These are phyloP conservation scores for Rapana venosa DNA, from an alignment of 2,888 invertebrate genomes.

Conservation along the genomic window DNA sequence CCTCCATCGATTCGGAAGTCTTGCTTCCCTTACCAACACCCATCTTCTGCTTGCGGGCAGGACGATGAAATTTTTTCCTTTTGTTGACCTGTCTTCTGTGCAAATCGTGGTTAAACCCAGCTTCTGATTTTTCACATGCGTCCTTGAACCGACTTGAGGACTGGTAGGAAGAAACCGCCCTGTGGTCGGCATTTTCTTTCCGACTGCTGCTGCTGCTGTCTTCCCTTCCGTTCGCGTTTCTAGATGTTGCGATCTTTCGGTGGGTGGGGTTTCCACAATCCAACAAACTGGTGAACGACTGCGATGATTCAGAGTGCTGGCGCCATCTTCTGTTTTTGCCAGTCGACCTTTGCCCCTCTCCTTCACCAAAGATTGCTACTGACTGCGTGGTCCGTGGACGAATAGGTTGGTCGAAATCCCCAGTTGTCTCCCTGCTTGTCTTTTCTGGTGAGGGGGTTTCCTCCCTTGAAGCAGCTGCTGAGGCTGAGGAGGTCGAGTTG, in stretches of 20 bases:
- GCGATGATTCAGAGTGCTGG: neutral
- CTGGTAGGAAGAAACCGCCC: neutral
- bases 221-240: neutral
- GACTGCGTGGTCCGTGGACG: neutral
- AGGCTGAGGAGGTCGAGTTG: neutral
- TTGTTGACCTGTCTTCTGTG: neutral
- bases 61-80: neutral
- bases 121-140: neutral
- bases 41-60: neutral
- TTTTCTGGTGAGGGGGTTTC: neutral
- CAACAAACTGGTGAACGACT: neutral
- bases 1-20: too few species aligned
- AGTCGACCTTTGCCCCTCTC: neutral
- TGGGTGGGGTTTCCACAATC: neutral
- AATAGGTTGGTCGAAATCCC: neutral
- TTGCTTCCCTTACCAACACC: neutral
- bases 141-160: neutral
- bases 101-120: neutral
- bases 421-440: neutral
- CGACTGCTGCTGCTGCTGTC: neutral
- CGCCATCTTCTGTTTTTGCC: neutral
- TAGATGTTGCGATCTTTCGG: too few species aligned
- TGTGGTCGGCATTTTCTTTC: neutral
- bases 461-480: neutral
- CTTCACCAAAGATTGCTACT: neutral